Percentiles rank a stretch among this genome's conserved stretches.
phyloP scores from a whole-genome alignment of 2,888 invertebrate genomes.

The Drosophila robusta region DNA sequence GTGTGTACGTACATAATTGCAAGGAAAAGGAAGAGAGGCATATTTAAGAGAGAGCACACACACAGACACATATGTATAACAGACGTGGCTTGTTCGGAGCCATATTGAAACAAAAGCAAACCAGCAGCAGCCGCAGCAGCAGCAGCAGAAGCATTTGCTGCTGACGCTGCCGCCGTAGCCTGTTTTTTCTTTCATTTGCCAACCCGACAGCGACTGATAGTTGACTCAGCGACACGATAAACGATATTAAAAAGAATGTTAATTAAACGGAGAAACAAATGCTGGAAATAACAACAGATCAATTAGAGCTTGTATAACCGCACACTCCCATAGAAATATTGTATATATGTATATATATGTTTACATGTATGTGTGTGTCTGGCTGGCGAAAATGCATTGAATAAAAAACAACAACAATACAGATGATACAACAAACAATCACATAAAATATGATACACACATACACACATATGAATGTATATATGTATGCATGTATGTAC shows the following conservation, averaged over 20 bases:
- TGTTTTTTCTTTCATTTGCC: slow-evolving; percentile 38
- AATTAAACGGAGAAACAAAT: slow-evolving; percentile 65
- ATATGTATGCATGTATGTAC: slow-evolving; percentile 6
- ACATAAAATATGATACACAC: not conserved
- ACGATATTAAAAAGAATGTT: slow-evolving; percentile 63
- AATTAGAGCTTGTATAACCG: slow-evolving; percentile 56
- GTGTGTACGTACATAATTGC: not conserved
- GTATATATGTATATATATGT: not conserved
- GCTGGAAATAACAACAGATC: slow-evolving; percentile 61
- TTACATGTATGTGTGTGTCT: slow-evolving; percentile 1
- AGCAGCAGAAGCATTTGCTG: slow-evolving; percentile 48
- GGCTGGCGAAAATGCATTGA: slow-evolving; percentile 5
- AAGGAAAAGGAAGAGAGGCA: slow-evolving; percentile 11
- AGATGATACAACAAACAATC: slow-evolving; percentile 30
- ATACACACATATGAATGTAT: slow-evolving; percentile 14
- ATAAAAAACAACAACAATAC: slow-evolving; percentile 9
- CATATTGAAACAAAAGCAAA: slow-evolving; percentile 56
- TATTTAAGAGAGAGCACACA: slow-evolving; percentile 13
- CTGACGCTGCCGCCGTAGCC: slow-evolving; percentile 41
- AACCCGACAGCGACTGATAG: slow-evolving; percentile 52
- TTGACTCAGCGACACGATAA: slow-evolving; percentile 55
- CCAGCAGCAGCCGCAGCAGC: slow-evolving; percentile 26
- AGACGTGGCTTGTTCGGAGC: slow-evolving; percentile 71
- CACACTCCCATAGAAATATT: slow-evolving; percentile 13
- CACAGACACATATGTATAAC: slow-evolving; percentile 6